Evolutionary conservation across 1,140 invertebrate genomes (phyloP).

Genomic region (Cherax destructor): DNA sequence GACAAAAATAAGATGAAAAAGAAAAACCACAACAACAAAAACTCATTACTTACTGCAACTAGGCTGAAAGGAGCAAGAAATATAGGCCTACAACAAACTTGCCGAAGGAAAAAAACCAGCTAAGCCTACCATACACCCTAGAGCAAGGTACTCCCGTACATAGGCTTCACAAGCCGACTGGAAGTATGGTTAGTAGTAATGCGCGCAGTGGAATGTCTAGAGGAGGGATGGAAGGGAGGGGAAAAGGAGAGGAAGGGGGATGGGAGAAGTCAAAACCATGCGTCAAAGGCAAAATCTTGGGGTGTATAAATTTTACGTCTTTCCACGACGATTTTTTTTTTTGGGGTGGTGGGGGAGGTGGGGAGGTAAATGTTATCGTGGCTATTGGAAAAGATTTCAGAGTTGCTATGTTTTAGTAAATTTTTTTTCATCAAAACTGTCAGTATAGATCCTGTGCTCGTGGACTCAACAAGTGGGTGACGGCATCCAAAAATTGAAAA

Average conservation of each 20-base stretch:
- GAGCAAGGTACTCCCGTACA: slow-evolving; percentile 23
- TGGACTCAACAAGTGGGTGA: slow-evolving; percentile 60
- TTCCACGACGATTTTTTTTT: slow-evolving; percentile 28
- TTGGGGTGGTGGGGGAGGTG: no score
- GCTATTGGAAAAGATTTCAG: slow-evolving; percentile 36
- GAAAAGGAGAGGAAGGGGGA: not conserved
- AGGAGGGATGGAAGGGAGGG: not conserved
- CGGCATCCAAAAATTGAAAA: slow-evolving; percentile 43
- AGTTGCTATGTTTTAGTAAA: slow-evolving; percentile 54
- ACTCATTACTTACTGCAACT: slow-evolving; percentile 10
- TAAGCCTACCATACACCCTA: slow-evolving; percentile 38
- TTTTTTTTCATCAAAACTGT: slow-evolving; percentile 11
- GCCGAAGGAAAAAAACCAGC: slow-evolving; percentile 1
- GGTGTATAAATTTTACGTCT: slow-evolving; percentile 30
- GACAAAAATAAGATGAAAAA: slow-evolving; percentile 22
- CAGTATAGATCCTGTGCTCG: slow-evolving; percentile 55
- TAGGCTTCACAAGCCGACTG: not conserved
- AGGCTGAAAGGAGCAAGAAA: not conserved
- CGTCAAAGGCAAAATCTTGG: slow-evolving; percentile 44
- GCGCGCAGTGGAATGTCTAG: not conserved
- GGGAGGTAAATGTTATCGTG: not conserved
- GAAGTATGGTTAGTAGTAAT: slow-evolving; percentile 6
- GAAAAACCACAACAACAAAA: not conserved
- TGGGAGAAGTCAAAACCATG: not conserved
- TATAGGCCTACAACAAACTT: slow-evolving; percentile 32